These are phyloP conservation scores for Calidris pygmaea DNA, from an alignment of 2,113 vertebrate genomes.

Conservation along the genomic window DNA sequence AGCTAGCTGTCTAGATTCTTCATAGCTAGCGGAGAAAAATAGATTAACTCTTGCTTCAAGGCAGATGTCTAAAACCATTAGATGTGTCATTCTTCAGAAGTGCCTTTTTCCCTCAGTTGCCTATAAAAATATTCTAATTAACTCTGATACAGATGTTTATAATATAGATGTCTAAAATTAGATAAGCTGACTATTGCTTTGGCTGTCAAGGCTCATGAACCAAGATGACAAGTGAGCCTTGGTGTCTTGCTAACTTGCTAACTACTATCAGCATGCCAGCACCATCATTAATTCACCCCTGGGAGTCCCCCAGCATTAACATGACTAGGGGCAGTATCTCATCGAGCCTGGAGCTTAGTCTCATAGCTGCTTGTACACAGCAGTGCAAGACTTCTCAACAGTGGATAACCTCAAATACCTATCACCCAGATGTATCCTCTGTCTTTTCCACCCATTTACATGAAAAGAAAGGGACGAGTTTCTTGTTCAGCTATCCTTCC, in stretches of 20 bases:
- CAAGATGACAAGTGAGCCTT: background rate
- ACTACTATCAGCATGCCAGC: background rate
- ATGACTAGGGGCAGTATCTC: background rate
- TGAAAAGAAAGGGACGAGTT: background rate
- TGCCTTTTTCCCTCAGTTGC: background rate
- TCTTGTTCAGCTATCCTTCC: background rate
- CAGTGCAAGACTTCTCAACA: background rate
- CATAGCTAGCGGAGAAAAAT: background rate
- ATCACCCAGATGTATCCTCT: background rate
- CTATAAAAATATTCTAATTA: conserved; percentile 6
- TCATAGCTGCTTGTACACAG: background rate
- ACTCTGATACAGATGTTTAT: background rate
- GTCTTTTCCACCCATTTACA: background rate
- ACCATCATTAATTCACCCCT: background rate
- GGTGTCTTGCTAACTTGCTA: background rate
- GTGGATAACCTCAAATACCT: background rate
- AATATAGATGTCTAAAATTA: background rate
- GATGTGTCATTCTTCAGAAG: background rate
- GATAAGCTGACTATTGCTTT: background rate
- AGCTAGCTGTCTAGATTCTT: background rate
- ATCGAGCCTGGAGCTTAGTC: background rate
- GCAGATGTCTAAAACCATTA: background rate
- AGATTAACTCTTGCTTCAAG: background rate
- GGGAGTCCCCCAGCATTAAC: background rate
- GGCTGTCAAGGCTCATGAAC: background rate